Conservation (phyloP, 2,888 invertebrate genomes). For the Polydesmus complanatus region DNA sequence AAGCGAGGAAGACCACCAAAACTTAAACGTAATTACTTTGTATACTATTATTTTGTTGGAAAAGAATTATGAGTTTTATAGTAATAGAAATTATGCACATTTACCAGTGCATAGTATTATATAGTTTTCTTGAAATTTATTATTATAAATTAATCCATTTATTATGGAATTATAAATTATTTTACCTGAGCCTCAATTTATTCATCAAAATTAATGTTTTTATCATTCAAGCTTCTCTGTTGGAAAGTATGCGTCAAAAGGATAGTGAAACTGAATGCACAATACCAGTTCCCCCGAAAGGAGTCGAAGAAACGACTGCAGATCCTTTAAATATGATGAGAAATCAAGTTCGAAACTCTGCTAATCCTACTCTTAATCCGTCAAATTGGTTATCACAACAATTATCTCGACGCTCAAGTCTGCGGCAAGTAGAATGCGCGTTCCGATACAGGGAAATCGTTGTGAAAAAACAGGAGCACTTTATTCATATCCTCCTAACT, state of each 20-base stretch:
- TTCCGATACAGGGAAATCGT: slow-evolving; percentile 40
- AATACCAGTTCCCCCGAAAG: background rate
- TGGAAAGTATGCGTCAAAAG: no score
- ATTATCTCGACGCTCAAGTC: slow-evolving; percentile 23
- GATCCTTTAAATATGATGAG: background rate
- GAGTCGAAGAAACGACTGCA: background rate
- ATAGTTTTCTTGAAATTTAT: no score
- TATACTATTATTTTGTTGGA: no score
- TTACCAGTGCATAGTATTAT: no score
- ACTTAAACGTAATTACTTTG: background rate
- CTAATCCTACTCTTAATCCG: background rate
- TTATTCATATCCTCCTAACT: slow-evolving; percentile 49
- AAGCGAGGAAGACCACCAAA: background rate
- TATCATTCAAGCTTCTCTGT: no score
- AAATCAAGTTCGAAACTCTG: background rate
- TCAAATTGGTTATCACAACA: background rate
- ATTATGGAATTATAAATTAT: no score
- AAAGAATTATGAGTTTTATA: no score
- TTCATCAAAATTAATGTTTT: no score
- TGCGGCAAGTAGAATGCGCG: slow-evolving; percentile 30
- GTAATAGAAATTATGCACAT: no score
- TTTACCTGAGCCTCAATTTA: no score
- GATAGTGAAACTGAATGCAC: background rate
- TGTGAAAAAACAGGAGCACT: slow-evolving; percentile 42
- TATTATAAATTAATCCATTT: no score